Evolutionary conservation across 2,888 invertebrate species (phyloP).

Genomic region (Sylvicola cinctus): DNA sequence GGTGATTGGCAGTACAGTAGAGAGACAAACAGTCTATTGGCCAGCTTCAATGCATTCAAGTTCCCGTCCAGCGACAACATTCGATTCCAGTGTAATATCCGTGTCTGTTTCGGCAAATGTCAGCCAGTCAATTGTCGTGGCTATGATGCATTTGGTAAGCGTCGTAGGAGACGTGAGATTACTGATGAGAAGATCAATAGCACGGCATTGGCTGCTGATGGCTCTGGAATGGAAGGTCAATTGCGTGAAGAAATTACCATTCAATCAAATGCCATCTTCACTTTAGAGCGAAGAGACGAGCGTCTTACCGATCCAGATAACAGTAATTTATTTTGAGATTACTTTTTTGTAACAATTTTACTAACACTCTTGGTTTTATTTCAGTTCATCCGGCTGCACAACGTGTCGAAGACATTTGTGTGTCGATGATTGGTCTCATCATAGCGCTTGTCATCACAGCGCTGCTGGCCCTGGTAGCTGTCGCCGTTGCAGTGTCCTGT

Average conservation of each 20-base stretch:
- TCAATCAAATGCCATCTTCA: slow-evolving; percentile 77
- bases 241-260: slow-evolving; percentile 84
- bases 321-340: slow-evolving; percentile 27
- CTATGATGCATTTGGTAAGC: slow-evolving; percentile 72
- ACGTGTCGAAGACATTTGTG: slow-evolving; percentile 68
- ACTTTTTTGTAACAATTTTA: slow-evolving; percentile 1
- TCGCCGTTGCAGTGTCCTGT: slow-evolving; percentile 85
- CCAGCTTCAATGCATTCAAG: slow-evolving; percentile 84
- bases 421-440: slow-evolving; percentile 82
- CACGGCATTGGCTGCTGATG: slow-evolving; percentile 36
- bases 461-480: slow-evolving; percentile 74
- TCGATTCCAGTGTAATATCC: slow-evolving; percentile 85
- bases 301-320: slow-evolving; percentile 58
- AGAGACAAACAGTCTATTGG: slow-evolving; percentile 64
- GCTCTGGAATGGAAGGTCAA: slow-evolving; percentile 47
- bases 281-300: slow-evolving; percentile 69
- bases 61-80: slow-evolving; percentile 90
- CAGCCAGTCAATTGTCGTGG: slow-evolving; percentile 89
- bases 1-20: slow-evolving; percentile 84
- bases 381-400: slow-evolving; percentile 25
- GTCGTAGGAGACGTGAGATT: slow-evolving; percentile 42
- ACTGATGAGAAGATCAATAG: slow-evolving; percentile 20
- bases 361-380: not conserved
- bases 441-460: slow-evolving; percentile 84
- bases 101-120: slow-evolving; percentile 87